Evolutionary conservation across 2,797 vertebrate genomes (phyloP), one percentile per base, ranked within the genome.

Genomic region (Muscicapa comitata): DNA sequence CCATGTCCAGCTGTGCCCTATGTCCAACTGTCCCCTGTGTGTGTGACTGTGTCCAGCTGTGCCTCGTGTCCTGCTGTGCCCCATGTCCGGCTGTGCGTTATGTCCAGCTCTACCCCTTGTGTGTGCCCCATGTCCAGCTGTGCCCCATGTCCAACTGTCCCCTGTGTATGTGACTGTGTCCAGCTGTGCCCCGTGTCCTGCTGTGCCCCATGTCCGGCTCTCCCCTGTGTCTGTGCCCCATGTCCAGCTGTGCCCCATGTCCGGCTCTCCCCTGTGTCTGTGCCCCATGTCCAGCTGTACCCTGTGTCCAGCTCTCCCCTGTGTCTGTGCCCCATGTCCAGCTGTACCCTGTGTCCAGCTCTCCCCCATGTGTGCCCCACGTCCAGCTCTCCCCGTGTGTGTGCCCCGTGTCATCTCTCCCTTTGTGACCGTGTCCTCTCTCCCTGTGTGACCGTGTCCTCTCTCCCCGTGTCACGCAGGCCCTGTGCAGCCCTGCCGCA

Each of bases 361-460:
- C 35, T 35, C 35, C 35, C 35, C 37, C 37, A n/a, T n/a, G 40
- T 61, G 6, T n/a, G n/a, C n/a, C n/a, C 35, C 35, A 35, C 10
- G 35, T 35, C 10, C 35, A 10, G 35, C 35, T 35, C 35, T 28
- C 23, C 62, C 43, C 2, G 4, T 65, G 42, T 65, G 11, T 25
- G 16, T 63, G 15, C 2, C 61, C 29, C 10, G 4, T 61, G 37
- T 28, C 58, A 4, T 18, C 54, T 37, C 4, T 21, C 17, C 66
- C n/a, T 35, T 9, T 45, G 61, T 43, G 62, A 9, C 42, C 5
- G 4, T 66, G 25, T 19, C 16, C 25, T 50, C 8, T 50, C 25
- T 11, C 33, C 63, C 66, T 45, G 45, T 23, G 14, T 47, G n/a
- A 33, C 5, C 47, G 0, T 1, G 1, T 6, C 6, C 5, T 23